These are phyloP conservation scores for Crotophaga sulcirostris DNA, from an alignment of 2,113 vertebrate species.

Conservation along the genomic window DNA sequence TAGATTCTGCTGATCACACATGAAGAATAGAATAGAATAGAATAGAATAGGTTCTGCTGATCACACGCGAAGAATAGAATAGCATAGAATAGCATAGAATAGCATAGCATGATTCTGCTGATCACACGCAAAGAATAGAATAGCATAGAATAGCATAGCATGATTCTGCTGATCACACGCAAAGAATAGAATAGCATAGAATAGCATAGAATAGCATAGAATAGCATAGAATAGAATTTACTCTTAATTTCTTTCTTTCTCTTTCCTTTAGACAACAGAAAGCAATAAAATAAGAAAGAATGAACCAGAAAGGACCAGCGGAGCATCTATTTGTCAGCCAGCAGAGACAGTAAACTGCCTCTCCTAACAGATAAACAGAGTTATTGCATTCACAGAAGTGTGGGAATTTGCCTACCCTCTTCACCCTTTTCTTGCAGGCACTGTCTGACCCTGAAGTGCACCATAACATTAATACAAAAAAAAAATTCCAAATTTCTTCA, in stretches of 20 bases:
- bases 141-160: background rate
- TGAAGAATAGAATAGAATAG: background rate
- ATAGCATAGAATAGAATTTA: background rate
- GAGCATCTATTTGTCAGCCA: background rate
- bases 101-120: background rate
- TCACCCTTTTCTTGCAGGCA: background rate
- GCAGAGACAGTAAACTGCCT: background rate
- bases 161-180: background rate
- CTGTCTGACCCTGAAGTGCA: background rate
- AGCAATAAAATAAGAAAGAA: background rate
- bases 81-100: background rate
- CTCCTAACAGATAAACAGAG: background rate
- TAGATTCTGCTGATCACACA: background rate
- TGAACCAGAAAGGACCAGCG: background rate
- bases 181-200: too few species aligned
- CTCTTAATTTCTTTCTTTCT: background rate
- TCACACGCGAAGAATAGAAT: too few species aligned
- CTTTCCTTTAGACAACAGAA: background rate
- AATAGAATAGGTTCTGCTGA: background rate
- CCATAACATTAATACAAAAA: background rate
- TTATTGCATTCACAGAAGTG: background rate
- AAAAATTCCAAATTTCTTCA: background rate
- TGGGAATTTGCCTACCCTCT: background rate
- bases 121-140: background rate
- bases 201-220: background rate